These are phyloP conservation scores for Stenolophus ochropezus DNA, from an alignment of 2,888 invertebrate species.

Conservation along the genomic window DNA sequence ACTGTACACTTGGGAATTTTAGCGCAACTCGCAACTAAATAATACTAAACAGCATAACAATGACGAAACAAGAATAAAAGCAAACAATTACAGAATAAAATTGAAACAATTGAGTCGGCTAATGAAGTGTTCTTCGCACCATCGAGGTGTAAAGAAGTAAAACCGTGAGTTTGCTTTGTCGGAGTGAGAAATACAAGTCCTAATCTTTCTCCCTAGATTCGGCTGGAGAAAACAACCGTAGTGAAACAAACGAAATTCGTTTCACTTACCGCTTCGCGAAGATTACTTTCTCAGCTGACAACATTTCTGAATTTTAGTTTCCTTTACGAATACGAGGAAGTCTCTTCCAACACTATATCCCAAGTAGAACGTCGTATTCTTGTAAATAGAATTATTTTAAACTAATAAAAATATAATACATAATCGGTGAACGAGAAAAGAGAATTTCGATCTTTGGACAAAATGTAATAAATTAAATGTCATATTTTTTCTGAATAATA, in stretches of 20 bases:
- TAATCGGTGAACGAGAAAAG: too few relatives aligned
- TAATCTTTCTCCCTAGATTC: constrained; percentile 11
- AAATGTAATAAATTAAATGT: too few relatives aligned
- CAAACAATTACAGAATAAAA: neutral
- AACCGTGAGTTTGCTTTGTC: neutral
- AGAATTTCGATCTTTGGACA: too few relatives aligned
- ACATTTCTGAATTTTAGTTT: neutral
- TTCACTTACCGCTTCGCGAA: constrained; percentile 16
- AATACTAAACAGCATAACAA: neutral
- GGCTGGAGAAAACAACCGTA: neutral
- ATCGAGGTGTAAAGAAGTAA: neutral
- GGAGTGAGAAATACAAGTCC: neutral
- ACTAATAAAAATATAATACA: too few relatives aligned
- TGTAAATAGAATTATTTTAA: too few relatives aligned
- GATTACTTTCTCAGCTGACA: neutral
- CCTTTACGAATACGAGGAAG: neutral
- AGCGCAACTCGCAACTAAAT: neutral
- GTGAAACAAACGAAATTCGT: constrained; percentile 19
- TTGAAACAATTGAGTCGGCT: neutral
- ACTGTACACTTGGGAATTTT: neutral
- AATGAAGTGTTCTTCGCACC: neutral
- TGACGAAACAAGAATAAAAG: neutral
- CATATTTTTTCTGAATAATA: too few relatives aligned
- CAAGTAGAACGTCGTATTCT: too few relatives aligned
- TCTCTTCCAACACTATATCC: neutral